Conservation (phyloP, 2,113 vertebrate species). For the Pungitius pungitius region DNA sequence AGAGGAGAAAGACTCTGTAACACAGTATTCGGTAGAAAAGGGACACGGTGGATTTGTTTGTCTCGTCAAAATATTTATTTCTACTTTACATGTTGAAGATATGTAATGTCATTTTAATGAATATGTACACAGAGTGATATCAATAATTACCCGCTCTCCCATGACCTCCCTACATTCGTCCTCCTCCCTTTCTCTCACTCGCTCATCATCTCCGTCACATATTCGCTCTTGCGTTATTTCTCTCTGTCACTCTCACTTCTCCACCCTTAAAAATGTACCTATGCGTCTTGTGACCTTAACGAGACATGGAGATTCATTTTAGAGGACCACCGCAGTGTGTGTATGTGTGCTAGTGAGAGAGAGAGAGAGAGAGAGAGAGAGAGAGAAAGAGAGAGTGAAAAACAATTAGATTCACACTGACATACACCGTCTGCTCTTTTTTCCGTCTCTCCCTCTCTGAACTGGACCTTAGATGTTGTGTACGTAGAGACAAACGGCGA, state of each 20-base stretch:
- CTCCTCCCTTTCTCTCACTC: slow-evolving; percentile 6
- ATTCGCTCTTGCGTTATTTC: slow-evolving; percentile 1
- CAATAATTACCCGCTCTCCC: neutral
- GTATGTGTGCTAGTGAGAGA: slow-evolving; percentile 1
- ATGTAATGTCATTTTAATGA: too few species aligned
- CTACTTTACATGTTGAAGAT: neutral
- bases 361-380: neutral
- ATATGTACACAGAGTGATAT: neutral
- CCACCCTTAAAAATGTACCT: slow-evolving; percentile 48
- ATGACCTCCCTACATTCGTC: slow-evolving; percentile 4
- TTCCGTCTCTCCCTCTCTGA: neutral
- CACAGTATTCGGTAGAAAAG: neutral
- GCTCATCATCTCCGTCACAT: slow-evolving; percentile 24
- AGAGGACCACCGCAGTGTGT: slow-evolving; percentile 6
- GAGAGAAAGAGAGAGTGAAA: slow-evolving; percentile 14
- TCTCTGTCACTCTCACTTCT: slow-evolving; percentile 8
- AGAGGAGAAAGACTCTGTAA: slow-evolving; percentile 11
- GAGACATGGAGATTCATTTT: slow-evolving; percentile 47
- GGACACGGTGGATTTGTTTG: neutral
- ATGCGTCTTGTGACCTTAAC: slow-evolving; percentile 61
- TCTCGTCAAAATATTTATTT: neutral
- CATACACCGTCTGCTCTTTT: slow-evolving; percentile 23
- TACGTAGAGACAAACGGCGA: slow-evolving; percentile 62
- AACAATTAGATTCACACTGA: slow-evolving; percentile 48
- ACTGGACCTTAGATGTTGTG: slow-evolving; percentile 41